Evolutionary conservation across 2,888 invertebrate species (phyloP).

Genomic region (Nematopogon swammerdamellus): DNA sequence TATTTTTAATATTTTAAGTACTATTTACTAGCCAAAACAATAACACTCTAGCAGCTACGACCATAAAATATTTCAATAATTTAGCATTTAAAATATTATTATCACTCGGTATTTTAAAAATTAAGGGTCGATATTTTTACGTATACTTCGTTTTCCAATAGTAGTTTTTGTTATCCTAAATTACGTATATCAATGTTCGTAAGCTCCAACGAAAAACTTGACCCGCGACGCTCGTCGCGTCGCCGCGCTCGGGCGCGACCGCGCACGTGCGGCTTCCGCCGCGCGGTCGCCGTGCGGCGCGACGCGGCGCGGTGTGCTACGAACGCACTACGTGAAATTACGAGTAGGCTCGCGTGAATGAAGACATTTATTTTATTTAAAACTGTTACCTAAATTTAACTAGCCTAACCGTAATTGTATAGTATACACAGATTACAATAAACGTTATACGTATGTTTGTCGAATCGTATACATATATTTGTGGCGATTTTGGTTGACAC

Average conservation of each 20-base stretch:
- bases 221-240: background rate
- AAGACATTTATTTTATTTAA: background rate
- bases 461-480: slow-evolving; percentile 53
- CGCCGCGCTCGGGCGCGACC: background rate
- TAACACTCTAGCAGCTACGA: slow-evolving; percentile 49
- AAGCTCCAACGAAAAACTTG: slow-evolving; percentile 31
- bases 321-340: background rate
- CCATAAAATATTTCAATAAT: slow-evolving; percentile 50
- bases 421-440: slow-evolving; percentile 56
- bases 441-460: slow-evolving; percentile 53
- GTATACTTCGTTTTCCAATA: slow-evolving; percentile 56
- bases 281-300: background rate
- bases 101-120: slow-evolving; percentile 48
- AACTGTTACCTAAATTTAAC: background rate
- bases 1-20: slow-evolving; percentile 15
- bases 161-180: slow-evolving; percentile 33
- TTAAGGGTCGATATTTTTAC: slow-evolving; percentile 51
- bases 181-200: slow-evolving; percentile 38
- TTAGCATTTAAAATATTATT: slow-evolving; percentile 51
- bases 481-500: background rate
- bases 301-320: too few relatives aligned
- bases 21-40: slow-evolving; percentile 41
- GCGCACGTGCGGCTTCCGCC: background rate
- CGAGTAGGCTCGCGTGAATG: background rate
- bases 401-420: slow-evolving; percentile 10